These are phyloP conservation scores for Plebejus anna DNA, from an alignment of 2,888 invertebrate genomes.

Conservation along the genomic window DNA sequence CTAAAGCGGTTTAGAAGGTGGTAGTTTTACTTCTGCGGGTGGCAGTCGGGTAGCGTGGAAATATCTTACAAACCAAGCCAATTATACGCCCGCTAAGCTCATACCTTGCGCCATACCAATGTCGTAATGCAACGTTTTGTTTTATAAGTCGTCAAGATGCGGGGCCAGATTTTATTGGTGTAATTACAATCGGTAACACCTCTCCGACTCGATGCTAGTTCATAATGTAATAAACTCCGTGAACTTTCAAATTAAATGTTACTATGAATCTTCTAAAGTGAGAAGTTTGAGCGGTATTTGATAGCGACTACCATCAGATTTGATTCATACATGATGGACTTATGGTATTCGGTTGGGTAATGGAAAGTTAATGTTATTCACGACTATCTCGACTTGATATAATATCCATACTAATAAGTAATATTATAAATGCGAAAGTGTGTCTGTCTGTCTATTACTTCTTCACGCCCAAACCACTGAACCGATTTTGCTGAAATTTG, in stretches of 20 bases:
- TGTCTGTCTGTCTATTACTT: too few relatives aligned
- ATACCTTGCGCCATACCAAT: conserved; percentile 40
- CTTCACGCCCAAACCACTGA: too few relatives aligned
- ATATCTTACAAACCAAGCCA: background rate
- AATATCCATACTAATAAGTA: too few relatives aligned
- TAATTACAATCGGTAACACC: conserved; percentile 35
- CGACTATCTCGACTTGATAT: too few relatives aligned
- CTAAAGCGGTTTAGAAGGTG: too few relatives aligned
- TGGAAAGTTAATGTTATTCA: background rate
- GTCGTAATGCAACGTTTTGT: conserved; percentile 60
- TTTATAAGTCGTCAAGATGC: conserved; percentile 66
- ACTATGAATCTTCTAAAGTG: background rate
- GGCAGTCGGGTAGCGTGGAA: background rate
- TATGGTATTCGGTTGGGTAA: background rate
- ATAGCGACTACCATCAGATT: background rate
- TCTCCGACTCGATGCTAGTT: conserved; percentile 19
- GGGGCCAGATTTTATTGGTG: conserved; percentile 57
- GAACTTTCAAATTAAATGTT: conserved; percentile 21
- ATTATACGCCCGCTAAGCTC: conserved; percentile 26
- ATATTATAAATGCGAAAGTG: too few relatives aligned
- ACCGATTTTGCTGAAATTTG: too few relatives aligned
- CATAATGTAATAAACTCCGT: conserved; percentile 18
- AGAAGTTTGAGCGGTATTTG: background rate
- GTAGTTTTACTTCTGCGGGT: too few relatives aligned
- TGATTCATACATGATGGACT: too few relatives aligned